Conservation (phyloP, 1,140 invertebrate species). For the Bicyclus anynana region DNA sequence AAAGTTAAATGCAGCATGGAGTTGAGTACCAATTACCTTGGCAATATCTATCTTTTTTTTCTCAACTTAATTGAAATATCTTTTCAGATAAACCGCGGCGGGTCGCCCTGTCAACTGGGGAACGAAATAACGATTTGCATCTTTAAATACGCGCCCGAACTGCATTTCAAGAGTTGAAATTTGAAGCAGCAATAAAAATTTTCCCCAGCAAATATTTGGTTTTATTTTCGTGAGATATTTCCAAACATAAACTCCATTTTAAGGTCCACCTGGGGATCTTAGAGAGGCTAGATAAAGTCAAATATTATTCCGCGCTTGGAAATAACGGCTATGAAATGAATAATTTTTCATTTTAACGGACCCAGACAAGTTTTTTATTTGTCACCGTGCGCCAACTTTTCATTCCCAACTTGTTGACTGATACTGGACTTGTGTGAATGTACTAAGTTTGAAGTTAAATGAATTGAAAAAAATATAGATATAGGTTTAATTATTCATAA, state of each 20-base stretch:
- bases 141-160: constrained; percentile 66
- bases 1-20: neutral
- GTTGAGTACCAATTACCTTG: neutral
- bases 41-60: neutral
- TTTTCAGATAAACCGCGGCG: constrained; percentile 46
- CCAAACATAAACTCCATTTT: constrained; percentile 8
- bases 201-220: constrained; percentile 8
- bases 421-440: too few relatives aligned
- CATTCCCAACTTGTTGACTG: neutral
- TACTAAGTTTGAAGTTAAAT: too few relatives aligned
- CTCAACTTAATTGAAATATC: constrained; percentile 5
- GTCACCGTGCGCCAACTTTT: neutral
- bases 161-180: constrained; percentile 53
- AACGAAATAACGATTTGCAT: constrained; percentile 63
- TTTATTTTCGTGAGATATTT: constrained; percentile 16
- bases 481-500: too few relatives aligned
- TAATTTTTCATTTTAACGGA: neutral
- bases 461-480: too few relatives aligned
- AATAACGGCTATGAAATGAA: neutral
- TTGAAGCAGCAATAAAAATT: constrained; percentile 15
- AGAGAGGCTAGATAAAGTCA: constrained; percentile 2
- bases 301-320: neutral
- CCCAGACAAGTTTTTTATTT: neutral
- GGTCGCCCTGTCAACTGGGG: constrained; percentile 45
- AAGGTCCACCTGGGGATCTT: constrained; percentile 7